A percentile compares a stretch with the other conserved stretches of the same genome.
Conservation (phyloP, 2,888 invertebrate species). For the Lomographa bimaculata region DNA sequence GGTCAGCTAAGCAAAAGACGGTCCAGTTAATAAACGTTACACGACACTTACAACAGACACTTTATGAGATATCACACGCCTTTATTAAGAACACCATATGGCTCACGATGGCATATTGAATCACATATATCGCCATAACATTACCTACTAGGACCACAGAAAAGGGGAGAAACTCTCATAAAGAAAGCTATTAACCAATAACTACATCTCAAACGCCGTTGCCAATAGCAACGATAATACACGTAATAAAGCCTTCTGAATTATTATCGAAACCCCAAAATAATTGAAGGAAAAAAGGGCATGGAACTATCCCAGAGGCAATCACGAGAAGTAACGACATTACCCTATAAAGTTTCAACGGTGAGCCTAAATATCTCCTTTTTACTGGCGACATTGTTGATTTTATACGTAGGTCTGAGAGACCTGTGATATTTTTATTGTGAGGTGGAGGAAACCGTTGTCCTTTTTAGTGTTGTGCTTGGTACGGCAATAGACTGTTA, state of each 20-base stretch:
- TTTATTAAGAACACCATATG: no score
- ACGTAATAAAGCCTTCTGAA: slow-evolving; percentile 25
- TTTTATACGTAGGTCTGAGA: slow-evolving; percentile 53
- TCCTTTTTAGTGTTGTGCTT: slow-evolving; percentile 31
- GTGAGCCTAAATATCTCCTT: slow-evolving; percentile 46
- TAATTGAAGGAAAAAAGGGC: slow-evolving; percentile 41
- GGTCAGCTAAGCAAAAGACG: no score
- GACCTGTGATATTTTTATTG: slow-evolving; percentile 58
- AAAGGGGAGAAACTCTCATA: neutral
- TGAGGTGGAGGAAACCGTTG: slow-evolving; percentile 51
- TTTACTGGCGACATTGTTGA: slow-evolving; percentile 47
- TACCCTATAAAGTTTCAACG: slow-evolving; percentile 59
- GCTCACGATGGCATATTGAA: no score
- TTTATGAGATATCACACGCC: no score
- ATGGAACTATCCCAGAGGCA: slow-evolving; percentile 49
- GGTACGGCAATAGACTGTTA: neutral
- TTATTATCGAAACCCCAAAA: slow-evolving; percentile 42
- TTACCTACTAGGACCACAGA: no score
- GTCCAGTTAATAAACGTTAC: no score
- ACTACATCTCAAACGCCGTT: slow-evolving; percentile 2
- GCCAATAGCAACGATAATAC: slow-evolving; percentile 6
- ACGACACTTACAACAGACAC: no score
- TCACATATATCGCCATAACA: no score
- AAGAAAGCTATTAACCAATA: slow-evolving; percentile 1
- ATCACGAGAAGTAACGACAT: slow-evolving; percentile 65